A percentile compares a stretch with the other conserved stretches of the same genome.
Conservation (phyloP, 1,140 invertebrate species). For the Drosophila pruinosa region DNA sequence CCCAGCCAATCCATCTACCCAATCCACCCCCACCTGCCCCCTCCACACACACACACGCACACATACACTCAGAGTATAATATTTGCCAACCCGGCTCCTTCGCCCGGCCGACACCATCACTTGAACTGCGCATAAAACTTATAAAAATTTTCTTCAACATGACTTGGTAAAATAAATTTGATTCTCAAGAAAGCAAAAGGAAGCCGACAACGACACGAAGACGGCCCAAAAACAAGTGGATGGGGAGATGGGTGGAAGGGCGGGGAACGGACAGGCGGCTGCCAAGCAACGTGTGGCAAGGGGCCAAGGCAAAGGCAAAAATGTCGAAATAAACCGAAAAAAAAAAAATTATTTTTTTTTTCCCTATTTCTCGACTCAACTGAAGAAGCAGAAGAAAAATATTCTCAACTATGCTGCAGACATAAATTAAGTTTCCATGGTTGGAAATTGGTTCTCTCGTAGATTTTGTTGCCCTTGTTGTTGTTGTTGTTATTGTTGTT, state of each 20-base stretch:
- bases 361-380: constrained; percentile 52
- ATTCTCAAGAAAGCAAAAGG: constrained; percentile 81
- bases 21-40: neutral
- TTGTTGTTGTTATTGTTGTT: constrained; percentile 31
- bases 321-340: constrained; percentile 74
- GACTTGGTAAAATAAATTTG: constrained; percentile 83
- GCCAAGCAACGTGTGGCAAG: constrained; percentile 36
- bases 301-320: constrained; percentile 48
- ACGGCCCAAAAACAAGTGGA: constrained; percentile 21
- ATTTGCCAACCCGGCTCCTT: constrained; percentile 40
- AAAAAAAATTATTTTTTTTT: constrained; percentile 57
- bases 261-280: neutral
- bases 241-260: neutral
- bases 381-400: constrained; percentile 73
- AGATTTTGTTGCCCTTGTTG: constrained; percentile 40
- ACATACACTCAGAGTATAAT: constrained; percentile 40
- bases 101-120: constrained; percentile 50
- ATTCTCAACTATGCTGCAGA: constrained; percentile 83
- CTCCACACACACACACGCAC: constrained; percentile 28
- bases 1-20: neutral
- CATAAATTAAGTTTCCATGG: constrained; percentile 83
- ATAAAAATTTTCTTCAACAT: constrained; percentile 83
- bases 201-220: constrained; percentile 46
- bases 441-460: constrained; percentile 79
- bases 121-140: constrained; percentile 82